Evolutionary conservation across 2,888 invertebrate species (phyloP), one percentile per base, ranked within the genome.

Genomic region (Agrotis segetum): DNA sequence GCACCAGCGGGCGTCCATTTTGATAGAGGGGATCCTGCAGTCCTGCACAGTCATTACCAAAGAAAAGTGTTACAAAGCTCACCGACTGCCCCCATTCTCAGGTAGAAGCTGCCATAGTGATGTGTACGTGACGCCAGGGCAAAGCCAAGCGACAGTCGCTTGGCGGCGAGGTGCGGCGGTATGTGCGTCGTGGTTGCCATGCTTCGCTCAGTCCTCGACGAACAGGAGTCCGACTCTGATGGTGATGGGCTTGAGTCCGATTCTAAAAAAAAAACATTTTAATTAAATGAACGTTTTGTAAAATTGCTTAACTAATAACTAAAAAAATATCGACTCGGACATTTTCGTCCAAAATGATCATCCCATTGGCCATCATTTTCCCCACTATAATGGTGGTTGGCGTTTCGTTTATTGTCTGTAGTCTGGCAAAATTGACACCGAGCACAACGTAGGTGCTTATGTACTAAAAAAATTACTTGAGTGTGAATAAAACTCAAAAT

Each of bases 1-100:
- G 29, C 29, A 29, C 29, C 29, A 6, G 29, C 29, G 29, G 29
- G 29, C 6, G 29, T 29, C 29, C 29, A 29, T 21, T 0, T 29
- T 24, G 29, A 5, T 11, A 13, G 24, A 3, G 7, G 44, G 14
- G 44, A 44, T 14, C 4, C 24, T 29, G 29, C 24, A 24, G 2
- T 52, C 24, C 2, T 0, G 4, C n/a, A 24, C 11, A 65, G 19
- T 29, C 11, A 1, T 24, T 21, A 16, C 21, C n/a, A 50, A 53
- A 53, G 14, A 24, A 34, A 19, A 1, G 9, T 24, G 24, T 53
- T 14, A 49, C 21, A 62, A 66, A 62, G 92, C 97, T 96, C 92
- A 98, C 98, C 98, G 83, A 99, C 99, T 76, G 99, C 99, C 24
- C 99, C 99, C 98, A 99, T 98, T 84, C 99, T 97, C 74, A 99